Percentiles rank a stretch among this genome's conserved stretches.
Conservation (phyloP, 2,888 invertebrate species). For the Crocallis elinguaria region DNA sequence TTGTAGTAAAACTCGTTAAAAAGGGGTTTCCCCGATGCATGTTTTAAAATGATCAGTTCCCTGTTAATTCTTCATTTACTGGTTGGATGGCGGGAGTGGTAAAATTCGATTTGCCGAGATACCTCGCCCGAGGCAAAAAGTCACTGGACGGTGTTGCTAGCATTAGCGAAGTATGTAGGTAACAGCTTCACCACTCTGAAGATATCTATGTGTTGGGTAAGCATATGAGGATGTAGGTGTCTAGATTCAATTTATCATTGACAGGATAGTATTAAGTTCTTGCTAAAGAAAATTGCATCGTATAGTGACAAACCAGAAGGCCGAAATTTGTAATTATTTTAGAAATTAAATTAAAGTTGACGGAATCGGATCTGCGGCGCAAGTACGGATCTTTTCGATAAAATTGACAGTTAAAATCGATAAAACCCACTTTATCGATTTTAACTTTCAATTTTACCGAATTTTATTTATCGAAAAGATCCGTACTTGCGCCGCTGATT, state of each 20-base stretch:
- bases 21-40: conserved; percentile 75
- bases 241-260: neutral
- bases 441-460: too few species aligned
- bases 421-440: too few species aligned
- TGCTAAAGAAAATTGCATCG: too few species aligned
- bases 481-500: too few species aligned
- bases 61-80: conserved; percentile 84
- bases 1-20: conserved; percentile 70
- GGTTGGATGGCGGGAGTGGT: conserved; percentile 72
- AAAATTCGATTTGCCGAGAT: conserved; percentile 73
- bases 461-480: too few species aligned
- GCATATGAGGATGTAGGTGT: neutral
- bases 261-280: too few species aligned
- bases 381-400: too few species aligned
- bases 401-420: too few species aligned
- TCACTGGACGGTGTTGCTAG: conserved; percentile 58
- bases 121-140: conserved; percentile 61
- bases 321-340: too few species aligned
- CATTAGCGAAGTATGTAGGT: conserved; percentile 6
- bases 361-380: too few species aligned
- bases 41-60: conserved; percentile 82
- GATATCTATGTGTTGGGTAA: neutral
- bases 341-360: too few species aligned
- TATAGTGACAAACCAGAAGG: too few species aligned
- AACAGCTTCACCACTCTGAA: neutral